Conservation (phyloP, 92 coral and sea anemone species). For the Phymanthus crucifer region DNA sequence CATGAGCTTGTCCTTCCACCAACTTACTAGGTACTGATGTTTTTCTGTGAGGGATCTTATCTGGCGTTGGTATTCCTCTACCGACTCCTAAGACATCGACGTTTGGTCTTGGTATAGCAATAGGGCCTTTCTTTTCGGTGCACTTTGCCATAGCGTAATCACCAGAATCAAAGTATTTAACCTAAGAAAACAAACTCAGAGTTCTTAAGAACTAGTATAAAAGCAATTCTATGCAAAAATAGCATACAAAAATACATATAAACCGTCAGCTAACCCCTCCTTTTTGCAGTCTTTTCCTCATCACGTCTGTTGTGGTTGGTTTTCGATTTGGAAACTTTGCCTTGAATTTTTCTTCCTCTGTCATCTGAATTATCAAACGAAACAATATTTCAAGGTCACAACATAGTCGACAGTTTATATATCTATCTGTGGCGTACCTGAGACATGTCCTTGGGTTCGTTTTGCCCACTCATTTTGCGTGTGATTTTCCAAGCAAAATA, state of each 20-base stretch:
- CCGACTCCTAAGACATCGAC: constrained; percentile 78
- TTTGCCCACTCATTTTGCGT: constrained; percentile 54
- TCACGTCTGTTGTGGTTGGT: constrained; percentile 81
- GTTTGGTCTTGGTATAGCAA: constrained; percentile 62
- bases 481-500: constrained; percentile 14
- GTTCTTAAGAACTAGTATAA: neutral
- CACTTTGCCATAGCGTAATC: constrained; percentile 97
- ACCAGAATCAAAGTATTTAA: constrained; percentile 97
- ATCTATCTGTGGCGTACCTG: constrained; percentile 30
- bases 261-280: constrained; percentile 58
- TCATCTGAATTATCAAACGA: constrained; percentile 42
- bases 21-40: constrained; percentile 99
- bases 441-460: constrained; percentile 35
- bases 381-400: neutral
- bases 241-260: constrained; percentile 4
- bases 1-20: constrained; percentile 66
- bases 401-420: neutral
- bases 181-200: constrained; percentile 46
- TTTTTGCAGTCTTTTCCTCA: constrained; percentile 84
- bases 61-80: constrained; percentile 95
- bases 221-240: neutral
- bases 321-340: constrained; percentile 84
- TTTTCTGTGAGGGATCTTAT: constrained; percentile 99
- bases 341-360: constrained; percentile 92
- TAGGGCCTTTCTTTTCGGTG: constrained; percentile 75